Evolutionary conservation across 2,888 invertebrate genomes (phyloP).

Genomic region (Maniola hyperantus): DNA sequence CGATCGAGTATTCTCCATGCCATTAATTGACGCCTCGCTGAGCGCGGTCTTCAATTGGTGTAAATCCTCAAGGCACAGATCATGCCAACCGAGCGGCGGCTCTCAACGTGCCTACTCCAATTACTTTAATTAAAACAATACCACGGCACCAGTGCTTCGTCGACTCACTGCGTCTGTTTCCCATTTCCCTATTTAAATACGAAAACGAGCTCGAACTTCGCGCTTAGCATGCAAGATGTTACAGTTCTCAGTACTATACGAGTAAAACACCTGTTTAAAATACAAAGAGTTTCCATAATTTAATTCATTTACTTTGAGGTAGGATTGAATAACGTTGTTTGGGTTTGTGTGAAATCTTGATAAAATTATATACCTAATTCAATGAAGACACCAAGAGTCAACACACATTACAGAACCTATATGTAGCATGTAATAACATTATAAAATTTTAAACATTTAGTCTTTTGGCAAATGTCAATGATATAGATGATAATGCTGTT

Average conservation of each 20-base stretch:
- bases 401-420: too few relatives aligned
- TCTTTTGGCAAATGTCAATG: slow-evolving; percentile 51
- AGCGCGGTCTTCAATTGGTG: slow-evolving; percentile 77
- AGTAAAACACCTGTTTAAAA: slow-evolving; percentile 50
- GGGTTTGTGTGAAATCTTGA: background rate
- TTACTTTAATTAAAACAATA: slow-evolving; percentile 83
- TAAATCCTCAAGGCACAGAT: slow-evolving; percentile 82
- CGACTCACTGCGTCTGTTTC: slow-evolving; percentile 80
- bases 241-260: slow-evolving; percentile 61
- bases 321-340: slow-evolving; percentile 6
- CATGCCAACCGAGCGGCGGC: slow-evolving; percentile 74
- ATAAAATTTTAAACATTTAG: slow-evolving; percentile 3
- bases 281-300: slow-evolving; percentile 17
- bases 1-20: slow-evolving; percentile 58
- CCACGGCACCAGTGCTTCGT: slow-evolving; percentile 76
- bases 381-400: background rate
- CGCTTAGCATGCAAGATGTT: slow-evolving; percentile 77
- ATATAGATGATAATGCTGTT: slow-evolving; percentile 57
- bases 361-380: background rate
- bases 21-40: slow-evolving; percentile 75
- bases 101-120: slow-evolving; percentile 80
- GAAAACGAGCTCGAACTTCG: slow-evolving; percentile 76
- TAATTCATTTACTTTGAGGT: slow-evolving; percentile 6
- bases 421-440: background rate
- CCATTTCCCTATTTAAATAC: slow-evolving; percentile 82